Base-by-base conservation (phyloP, 2,888 invertebrate species). In the Plebejus melissa region DNA sequence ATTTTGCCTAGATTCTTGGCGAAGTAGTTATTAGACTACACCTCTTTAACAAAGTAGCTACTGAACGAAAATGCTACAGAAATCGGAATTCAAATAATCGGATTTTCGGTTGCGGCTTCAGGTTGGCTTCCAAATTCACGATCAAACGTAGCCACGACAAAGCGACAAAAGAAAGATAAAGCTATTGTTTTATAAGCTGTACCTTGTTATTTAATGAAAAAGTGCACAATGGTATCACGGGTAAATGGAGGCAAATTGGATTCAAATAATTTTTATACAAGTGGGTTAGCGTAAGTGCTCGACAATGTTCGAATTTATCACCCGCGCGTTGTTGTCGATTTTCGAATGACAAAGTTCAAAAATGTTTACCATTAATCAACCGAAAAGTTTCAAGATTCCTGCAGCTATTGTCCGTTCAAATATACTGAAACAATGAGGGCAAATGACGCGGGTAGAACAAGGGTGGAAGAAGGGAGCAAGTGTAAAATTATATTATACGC, bases 311-410 rank as follows among this genome's bases (percentile, higher is more conserved):
- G 7, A 28, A 9, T 60, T 28, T 60, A 22, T 60, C 65, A 65
- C 5, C 28, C 60, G 6, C 3, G 28, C 60, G 2, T 32, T 65
- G 65, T 65, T 65, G 65, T 65, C 65, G 32, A 65, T 65, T 65
- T 32, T 32, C 65, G 65, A 65, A 65, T 65, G 32, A 32, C 65
- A 65, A 65, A 65, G 65, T 65, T 65, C 32, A 32, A 65, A 65
- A 65, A 65, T 65, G 13, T 65, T 65, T 65, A 65, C 32, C 65
- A 65, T 65, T 65, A 65, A 65, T 65, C 32, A 65, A 32, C 32
- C 32, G 65, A 32, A 65, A 65, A 65, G 65, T 65, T 65, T 65
- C 65, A 32, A 32, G 65, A 65, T 65, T 65, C 6, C 65, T 32
- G 65, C 32, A 65, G 65, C 13, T 65, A 65, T 65, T 65, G 32